Base-by-base conservation (phyloP, 1,140 invertebrate genomes). In the Drosophila hydei region DNA sequence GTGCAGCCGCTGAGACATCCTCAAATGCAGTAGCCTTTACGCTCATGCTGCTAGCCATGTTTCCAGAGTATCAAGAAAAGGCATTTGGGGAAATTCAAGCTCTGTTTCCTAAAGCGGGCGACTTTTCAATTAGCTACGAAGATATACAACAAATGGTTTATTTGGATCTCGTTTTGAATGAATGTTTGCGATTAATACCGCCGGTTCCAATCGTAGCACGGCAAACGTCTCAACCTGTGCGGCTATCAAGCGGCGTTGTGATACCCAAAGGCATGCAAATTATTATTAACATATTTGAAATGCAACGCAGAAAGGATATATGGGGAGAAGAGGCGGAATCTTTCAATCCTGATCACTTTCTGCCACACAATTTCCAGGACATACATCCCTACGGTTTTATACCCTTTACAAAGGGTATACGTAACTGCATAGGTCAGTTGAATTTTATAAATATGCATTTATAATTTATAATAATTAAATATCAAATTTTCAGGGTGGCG, bases 141-240 rank as follows among this genome's bases (percentile, higher is more conserved):
- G 93, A 94, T 56, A 64, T 94, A 0, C 77, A 92, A 18, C 77
- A 93, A 51, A 93, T 96, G 93, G 93, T 93, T 40, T 95, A 95
- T 73, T 91, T 95, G 18, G 94, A 94, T 63, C 92, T 93, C 61
- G 93, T 94, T 1, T 92, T 95, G 3, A 94, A 94, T 73, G 95
- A 95, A 89, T 92, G 93, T 8, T 64, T 95, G 52, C 91, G 95
- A 73, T 42, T 90, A 12, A 89, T 91, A 19, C 69, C 90, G 2
- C 40, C 79, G 0, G 45, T 88, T 33, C 89, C 90, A 0, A 5
- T 89, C 0, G 51, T 72, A 0, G 51, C 51, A 0, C 62, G 87
- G 7, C 36, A 71, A 51, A 42, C 55, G 1, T 65, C 36, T 4
- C 18, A 76, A 0, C 61, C 80, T 38, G 12, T 91, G 0, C 21